Conservation (phyloP, 1,140 invertebrate species). For the Anastatus disparis region DNA sequence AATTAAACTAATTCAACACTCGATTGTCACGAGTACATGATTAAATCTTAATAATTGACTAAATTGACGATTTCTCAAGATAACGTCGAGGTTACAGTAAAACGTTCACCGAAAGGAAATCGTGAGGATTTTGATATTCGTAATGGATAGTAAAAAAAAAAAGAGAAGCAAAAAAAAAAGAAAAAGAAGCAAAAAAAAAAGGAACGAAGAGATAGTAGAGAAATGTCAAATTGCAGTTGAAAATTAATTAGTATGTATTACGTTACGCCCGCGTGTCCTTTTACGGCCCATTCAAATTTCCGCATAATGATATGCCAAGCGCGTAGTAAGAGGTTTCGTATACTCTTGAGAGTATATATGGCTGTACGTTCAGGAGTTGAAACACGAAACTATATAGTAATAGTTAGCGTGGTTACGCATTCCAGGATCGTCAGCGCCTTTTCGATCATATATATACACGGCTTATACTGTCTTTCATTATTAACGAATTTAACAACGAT, state of each 20-base stretch:
- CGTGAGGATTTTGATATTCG: slow-evolving; percentile 27
- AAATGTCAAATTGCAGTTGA: slow-evolving; percentile 37
- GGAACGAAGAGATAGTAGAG: slow-evolving; percentile 1
- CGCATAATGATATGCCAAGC: slow-evolving; percentile 36
- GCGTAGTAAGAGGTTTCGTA: no score
- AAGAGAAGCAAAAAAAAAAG: no score
- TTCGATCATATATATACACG: slow-evolving; percentile 63
- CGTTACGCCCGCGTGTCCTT: slow-evolving; percentile 25
- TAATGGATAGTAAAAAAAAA: background rate
- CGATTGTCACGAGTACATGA: background rate
- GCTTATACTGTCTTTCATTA: slow-evolving; percentile 60
- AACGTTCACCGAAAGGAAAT: background rate
- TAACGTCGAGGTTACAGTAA: slow-evolving; percentile 17
- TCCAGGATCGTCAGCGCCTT: slow-evolving; percentile 45
- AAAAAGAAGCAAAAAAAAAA: slow-evolving; percentile 5
- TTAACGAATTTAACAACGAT: slow-evolving; percentile 56
- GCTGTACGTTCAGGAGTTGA: background rate
- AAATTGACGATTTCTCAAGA: slow-evolving; percentile 35
- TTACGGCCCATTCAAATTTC: slow-evolving; percentile 35
- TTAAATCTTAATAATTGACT: background rate
- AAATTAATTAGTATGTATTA: slow-evolving; percentile 42
- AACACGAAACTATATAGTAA: background rate
- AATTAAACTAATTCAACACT: background rate
- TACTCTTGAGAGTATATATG: no score
- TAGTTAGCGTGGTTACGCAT: background rate